phyloP scores from a whole-genome alignment of 2,113 vertebrate genomes.

The Willisornis vidua region DNA sequence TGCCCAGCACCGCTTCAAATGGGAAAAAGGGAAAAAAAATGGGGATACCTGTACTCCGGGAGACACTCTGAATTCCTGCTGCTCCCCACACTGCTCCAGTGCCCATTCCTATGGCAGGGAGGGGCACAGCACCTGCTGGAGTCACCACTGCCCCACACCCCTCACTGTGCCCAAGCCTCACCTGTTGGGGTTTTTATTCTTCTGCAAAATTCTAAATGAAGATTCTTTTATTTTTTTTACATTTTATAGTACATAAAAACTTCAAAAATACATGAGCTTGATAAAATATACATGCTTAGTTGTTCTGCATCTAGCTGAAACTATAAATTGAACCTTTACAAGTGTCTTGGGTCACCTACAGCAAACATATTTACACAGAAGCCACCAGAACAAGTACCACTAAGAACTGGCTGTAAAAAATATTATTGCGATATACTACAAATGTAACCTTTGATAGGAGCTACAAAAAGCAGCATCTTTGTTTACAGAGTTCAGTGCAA shows the following conservation, averaged over 20 bases:
- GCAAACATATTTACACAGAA: slow-evolving; percentile 91
- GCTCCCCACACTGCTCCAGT: background rate
- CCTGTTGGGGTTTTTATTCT: background rate
- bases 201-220: slow-evolving; percentile 54
- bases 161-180: background rate
- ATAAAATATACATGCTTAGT: slow-evolving; percentile 82
- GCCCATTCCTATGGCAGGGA: background rate
- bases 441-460: slow-evolving; percentile 87
- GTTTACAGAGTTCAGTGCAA: slow-evolving; percentile 98
- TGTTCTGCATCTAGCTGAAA: slow-evolving; percentile 69
- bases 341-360: slow-evolving; percentile 85
- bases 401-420: slow-evolving; percentile 91
- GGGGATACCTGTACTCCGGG: background rate
- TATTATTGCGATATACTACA: slow-evolving; percentile 98
- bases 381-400: slow-evolving; percentile 87
- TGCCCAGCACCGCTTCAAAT: background rate
- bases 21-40: background rate
- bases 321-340: slow-evolving; percentile 79
- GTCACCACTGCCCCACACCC: background rate
- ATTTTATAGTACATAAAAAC: slow-evolving; percentile 75
- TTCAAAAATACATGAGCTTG: slow-evolving; percentile 79
- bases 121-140: background rate
- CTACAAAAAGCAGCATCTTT: slow-evolving; percentile 92
- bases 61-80: background rate
- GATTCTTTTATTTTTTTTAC: slow-evolving; percentile 47